Evolutionary conservation across 2,797 vertebrate genomes (phyloP).

Genomic region (Peromyscus eremicus): DNA sequence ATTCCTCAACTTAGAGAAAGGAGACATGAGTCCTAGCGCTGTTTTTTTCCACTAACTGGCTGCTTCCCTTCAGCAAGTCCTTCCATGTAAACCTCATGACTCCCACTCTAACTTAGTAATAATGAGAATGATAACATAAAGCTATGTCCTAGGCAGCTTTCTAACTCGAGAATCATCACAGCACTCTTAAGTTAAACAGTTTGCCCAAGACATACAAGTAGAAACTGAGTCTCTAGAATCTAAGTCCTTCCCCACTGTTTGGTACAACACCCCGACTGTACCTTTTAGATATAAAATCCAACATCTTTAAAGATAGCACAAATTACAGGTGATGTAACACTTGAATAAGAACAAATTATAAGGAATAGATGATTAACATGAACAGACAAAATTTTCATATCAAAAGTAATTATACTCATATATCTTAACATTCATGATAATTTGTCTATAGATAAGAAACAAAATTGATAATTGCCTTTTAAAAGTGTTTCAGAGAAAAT

Average conservation of each 20-base stretch:
- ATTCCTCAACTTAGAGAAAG: background rate
- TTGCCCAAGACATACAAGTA: background rate
- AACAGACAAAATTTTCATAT: conserved; percentile 28
- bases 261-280: background rate
- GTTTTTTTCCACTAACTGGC: conserved; percentile 7
- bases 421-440: background rate
- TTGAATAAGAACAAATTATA: conserved; percentile 49
- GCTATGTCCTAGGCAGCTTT: background rate
- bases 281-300: conserved; percentile 20
- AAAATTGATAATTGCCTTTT: conserved; percentile 45
- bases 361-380: conserved; percentile 11
- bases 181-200: conserved; percentile 1
- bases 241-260: background rate
- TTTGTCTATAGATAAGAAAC: background rate
- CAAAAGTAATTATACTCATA: conserved; percentile 33
- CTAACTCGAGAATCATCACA: background rate
- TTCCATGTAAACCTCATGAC: background rate
- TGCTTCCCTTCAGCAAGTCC: conserved; percentile 28
- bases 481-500: conserved; percentile 33
- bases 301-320: conserved; percentile 42
- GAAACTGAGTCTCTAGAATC: background rate
- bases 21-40: background rate
- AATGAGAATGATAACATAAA: background rate
- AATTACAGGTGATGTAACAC: conserved; percentile 49
- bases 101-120: background rate